phyloP scores from a whole-genome alignment of 1,140 invertebrate species.

The Ectropis grisescens region DNA sequence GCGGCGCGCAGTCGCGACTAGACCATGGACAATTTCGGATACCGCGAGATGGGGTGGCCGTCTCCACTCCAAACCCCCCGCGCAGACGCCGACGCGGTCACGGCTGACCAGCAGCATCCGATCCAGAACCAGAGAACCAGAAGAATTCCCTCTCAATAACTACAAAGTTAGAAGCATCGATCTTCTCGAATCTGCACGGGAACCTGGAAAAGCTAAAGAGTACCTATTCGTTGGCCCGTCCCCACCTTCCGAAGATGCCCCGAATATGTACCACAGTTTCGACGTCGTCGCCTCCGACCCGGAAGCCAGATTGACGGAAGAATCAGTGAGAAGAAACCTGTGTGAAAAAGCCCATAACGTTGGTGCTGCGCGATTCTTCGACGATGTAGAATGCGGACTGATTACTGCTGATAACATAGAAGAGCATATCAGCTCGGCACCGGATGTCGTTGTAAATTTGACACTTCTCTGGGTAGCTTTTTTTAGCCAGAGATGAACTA shows the following conservation, averaged over 20 bases:
- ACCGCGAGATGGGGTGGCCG: conserved; percentile 58
- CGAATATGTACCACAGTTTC: conserved; percentile 74
- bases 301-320: conserved; percentile 73
- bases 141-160: conserved; percentile 49
- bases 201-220: conserved; percentile 54
- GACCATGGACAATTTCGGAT: conserved; percentile 55
- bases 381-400: conserved; percentile 73
- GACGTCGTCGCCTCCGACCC: conserved; percentile 73
- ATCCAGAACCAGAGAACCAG: conserved; percentile 35
- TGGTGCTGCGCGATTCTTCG: conserved; percentile 72
- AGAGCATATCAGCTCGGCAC: conserved; percentile 52
- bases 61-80: conserved; percentile 38
- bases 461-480: conserved; percentile 61
- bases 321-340: conserved; percentile 71
- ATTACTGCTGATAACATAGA: conserved; percentile 63
- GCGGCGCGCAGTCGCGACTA: conserved; percentile 18
- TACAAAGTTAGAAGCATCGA: conserved; percentile 48
- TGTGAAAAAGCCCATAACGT: conserved; percentile 73
- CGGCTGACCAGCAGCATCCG: conserved; percentile 32
- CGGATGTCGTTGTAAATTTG: conserved; percentile 56
- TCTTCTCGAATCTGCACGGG: conserved; percentile 40
- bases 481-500: conserved; percentile 63
- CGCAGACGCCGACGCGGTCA: conserved; percentile 25
- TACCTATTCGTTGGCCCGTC: conserved; percentile 75
- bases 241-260: conserved; percentile 73